phyloP scores from a whole-genome alignment of 1,140 invertebrate genomes.

The Sycophaga agraensis region DNA sequence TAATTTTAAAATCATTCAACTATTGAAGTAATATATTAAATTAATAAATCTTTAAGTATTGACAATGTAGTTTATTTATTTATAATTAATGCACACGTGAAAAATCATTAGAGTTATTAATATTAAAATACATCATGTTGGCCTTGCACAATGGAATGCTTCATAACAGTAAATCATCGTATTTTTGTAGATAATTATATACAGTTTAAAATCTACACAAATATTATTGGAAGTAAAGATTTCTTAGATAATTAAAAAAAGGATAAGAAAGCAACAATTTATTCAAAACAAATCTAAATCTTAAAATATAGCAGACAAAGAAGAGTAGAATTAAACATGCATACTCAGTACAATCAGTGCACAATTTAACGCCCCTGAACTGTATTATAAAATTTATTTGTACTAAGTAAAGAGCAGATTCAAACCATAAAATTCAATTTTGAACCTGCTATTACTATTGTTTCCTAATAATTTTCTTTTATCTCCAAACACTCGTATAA shows the following conservation, averaged over 20 bases:
- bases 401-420: constrained; percentile 22
- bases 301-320: constrained; percentile 16
- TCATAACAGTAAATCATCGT: constrained; percentile 37
- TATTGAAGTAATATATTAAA: background rate
- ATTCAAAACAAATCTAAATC: constrained; percentile 11
- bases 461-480: constrained; percentile 33
- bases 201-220: constrained; percentile 47
- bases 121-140: constrained; percentile 29
- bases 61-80: constrained; percentile 40
- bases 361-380: constrained; percentile 17
- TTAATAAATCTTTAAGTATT: constrained; percentile 8
- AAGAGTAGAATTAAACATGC: constrained; percentile 24
- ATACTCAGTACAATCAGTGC: constrained; percentile 16
- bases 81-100: constrained; percentile 24
- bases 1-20: background rate
- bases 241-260: constrained; percentile 21
- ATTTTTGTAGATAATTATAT: constrained; percentile 42
- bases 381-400: constrained; percentile 7
- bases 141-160: constrained; percentile 43
- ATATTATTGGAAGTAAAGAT: constrained; percentile 45
- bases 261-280: background rate
- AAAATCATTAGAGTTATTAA: constrained; percentile 35
- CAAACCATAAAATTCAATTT: constrained; percentile 33
- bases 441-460: constrained; percentile 24
- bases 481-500: constrained; percentile 46